phyloP scores from a whole-genome alignment of 35 echinoderm and acorn worm species.

The Apostichopus californicus region DNA sequence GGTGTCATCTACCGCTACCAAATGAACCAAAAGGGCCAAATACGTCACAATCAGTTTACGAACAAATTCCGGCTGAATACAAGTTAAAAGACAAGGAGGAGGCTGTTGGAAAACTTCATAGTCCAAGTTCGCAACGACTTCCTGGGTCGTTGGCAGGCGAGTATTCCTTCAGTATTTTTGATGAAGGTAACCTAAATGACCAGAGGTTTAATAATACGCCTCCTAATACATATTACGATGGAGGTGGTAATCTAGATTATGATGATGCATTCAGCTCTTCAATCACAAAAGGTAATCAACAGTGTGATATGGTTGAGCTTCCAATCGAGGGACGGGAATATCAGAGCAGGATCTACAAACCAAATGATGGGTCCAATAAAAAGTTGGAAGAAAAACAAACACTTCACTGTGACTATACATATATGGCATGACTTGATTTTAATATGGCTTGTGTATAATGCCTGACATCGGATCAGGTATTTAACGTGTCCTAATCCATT shows the following conservation, averaged over 20 bases:
- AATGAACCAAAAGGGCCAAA: neutral
- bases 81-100: too few species aligned
- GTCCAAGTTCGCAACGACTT: too few species aligned
- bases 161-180: neutral
- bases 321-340: neutral
- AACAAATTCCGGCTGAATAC: too few species aligned
- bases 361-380: too few species aligned
- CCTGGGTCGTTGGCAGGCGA: neutral
- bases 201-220: neutral
- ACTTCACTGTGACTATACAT: too few species aligned
- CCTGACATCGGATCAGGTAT: too few species aligned
- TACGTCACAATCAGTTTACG: neutral
- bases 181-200: neutral
- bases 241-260: neutral
- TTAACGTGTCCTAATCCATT: too few species aligned
- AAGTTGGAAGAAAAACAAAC: too few species aligned
- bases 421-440: too few species aligned
- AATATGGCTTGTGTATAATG: too few species aligned
- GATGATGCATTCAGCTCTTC: neutral
- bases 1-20: neutral
- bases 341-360: neutral
- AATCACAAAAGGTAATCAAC: neutral
- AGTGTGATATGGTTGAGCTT: neutral
- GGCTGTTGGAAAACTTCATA: too few species aligned
- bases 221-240: neutral